These are phyloP conservation scores for Acleris cristana DNA, from an alignment of 2,888 invertebrate species.

Conservation along the genomic window DNA sequence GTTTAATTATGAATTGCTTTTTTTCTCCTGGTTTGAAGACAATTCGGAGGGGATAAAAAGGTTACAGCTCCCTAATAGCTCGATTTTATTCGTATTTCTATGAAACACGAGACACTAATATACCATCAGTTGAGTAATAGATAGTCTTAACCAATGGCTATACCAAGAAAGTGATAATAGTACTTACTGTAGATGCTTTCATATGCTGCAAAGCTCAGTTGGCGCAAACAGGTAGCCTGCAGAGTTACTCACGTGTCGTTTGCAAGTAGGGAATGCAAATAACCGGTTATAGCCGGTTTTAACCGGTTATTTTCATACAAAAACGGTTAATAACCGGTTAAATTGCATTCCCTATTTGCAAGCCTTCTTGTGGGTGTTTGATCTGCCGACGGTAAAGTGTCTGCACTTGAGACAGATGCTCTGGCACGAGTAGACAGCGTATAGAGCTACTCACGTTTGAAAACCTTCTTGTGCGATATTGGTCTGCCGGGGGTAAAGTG, in stretches of 20 bases:
- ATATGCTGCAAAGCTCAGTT: no score
- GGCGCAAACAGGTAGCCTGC: slow-evolving; percentile 84
- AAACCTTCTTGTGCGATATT: slow-evolving; percentile 97
- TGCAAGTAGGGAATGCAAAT: no score
- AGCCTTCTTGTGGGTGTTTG: slow-evolving; percentile 96
- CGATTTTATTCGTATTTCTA: no score
- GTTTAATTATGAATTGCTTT: slow-evolving; percentile 23
- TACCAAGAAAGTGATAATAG: no score
- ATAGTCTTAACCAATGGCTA: no score
- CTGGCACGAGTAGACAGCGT: slow-evolving; percentile 84
- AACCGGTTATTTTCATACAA: no score
- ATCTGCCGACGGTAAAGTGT: slow-evolving; percentile 98
- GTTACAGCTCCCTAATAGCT: no score
- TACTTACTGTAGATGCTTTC: no score
- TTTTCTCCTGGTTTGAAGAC: background rate
- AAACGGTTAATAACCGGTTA: no score
- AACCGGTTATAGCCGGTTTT: no score
- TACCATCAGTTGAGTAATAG: no score
- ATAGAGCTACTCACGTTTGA: slow-evolving; percentile 95
- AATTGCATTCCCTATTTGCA: slow-evolving; percentile 87
- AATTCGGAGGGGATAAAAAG: background rate
- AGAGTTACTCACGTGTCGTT: slow-evolving; percentile 88
- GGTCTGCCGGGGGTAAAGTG: slow-evolving; percentile 99
- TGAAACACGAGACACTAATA: no score
- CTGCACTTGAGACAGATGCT: slow-evolving; percentile 98